Conservation (phyloP, 2,797 vertebrate species). For the Oreochromis mossambicus region DNA sequence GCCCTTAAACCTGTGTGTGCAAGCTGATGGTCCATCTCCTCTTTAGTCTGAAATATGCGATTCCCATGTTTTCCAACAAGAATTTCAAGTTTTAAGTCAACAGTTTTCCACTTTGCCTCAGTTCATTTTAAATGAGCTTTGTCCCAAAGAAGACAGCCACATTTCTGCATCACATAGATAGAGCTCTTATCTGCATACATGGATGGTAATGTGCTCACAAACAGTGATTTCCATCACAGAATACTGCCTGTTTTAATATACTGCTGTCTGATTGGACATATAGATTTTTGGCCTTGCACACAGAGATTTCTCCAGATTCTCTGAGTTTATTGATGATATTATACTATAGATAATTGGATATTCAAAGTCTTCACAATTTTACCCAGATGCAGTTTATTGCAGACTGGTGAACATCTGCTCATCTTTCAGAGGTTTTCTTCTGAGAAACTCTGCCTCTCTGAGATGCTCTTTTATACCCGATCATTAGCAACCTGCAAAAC, state of each 20-base stretch:
- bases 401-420: no score
- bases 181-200: neutral
- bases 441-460: neutral
- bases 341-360: neutral
- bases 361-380: no score
- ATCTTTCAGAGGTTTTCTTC: no score
- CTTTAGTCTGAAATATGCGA: neutral
- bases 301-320: neutral
- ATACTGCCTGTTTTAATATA: neutral
- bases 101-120: neutral
- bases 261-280: neutral
- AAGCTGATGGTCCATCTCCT: neutral
- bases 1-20: neutral
- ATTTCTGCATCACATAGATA: neutral
- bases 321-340: neutral
- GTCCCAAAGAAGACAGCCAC: neutral
- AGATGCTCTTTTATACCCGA: neutral
- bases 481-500: rapidly evolving
- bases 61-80: neutral
- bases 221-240: neutral
- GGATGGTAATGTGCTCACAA: neutral
- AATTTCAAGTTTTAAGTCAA: neutral
- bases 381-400: no score
- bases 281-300: neutral
- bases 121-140: neutral